Evolutionary conservation across 2,797 vertebrate species (phyloP), one percentile per base, ranked within the genome.

Genomic region (Danio kyathit): DNA sequence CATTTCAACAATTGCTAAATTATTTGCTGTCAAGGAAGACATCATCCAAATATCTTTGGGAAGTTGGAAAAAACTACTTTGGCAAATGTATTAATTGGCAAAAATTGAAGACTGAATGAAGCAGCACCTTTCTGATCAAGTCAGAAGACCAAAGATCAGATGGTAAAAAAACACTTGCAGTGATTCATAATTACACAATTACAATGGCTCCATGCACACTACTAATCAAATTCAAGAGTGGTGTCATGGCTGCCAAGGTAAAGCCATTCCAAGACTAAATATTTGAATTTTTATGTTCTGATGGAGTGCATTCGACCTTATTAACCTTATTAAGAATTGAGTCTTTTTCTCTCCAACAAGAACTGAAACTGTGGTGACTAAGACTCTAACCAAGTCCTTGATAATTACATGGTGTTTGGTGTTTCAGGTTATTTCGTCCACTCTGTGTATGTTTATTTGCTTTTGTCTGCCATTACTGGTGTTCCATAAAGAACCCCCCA

Each of bases 401-500:
- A 56, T 63, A 40, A 54, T 17, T 56, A 44, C 76, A n/a, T 56
- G 56, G 8, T 54, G 17, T 29, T 76, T 13, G 2, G 41, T 49
- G 59, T 63, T n/a, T 19, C 6, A 60, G 7, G 60, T 71, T 54
- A 63, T 51, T 72, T 44, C 48, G 49, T 52, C 41, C 49, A 63
- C 74, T 17, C 13, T 49, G 56, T 44, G 81, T 51, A 44, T 85
- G 79, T 85, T 92, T 88, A 82, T 85, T 90, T 88, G 86, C 86
- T 89, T 86, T 90, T 46, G 87, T 91, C 85, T 74, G 49, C 87
- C 89, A 84, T 88, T 19, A 89, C 92, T 86, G 84, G 89, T 12
- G 88, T 89, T 83, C 82, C 61, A 88, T 90, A 40, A 89, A 83
- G 86, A 57, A 90, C 91, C 88, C 4, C 66, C 46, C 9, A 4